Conservation (phyloP, 2,797 vertebrate species). For the Falco columbarius region DNA sequence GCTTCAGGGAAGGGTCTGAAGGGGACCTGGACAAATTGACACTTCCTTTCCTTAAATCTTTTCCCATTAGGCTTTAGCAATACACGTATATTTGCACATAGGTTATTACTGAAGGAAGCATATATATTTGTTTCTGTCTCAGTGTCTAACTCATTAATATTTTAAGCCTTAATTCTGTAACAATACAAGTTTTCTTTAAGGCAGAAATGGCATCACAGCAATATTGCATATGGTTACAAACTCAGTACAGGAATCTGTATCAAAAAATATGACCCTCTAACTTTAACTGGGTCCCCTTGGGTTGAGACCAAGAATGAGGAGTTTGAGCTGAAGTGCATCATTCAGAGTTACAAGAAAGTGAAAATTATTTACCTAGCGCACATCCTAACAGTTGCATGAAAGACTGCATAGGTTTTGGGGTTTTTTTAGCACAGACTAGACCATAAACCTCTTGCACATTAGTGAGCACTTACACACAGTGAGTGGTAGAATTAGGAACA, state of each 20-base stretch:
- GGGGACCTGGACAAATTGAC: background rate
- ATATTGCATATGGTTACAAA: background rate
- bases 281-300: background rate
- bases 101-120: background rate
- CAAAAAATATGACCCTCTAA: background rate
- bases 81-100: background rate
- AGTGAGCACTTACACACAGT: background rate
- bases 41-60: background rate
- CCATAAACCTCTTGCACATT: background rate
- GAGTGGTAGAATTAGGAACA: background rate
- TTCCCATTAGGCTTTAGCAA: background rate
- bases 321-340: background rate
- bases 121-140: background rate
- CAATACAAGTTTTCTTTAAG: background rate
- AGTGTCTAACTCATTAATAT: background rate
- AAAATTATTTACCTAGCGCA: background rate
- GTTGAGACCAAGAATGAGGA: background rate
- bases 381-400: background rate
- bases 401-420: background rate
- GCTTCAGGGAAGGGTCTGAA: background rate
- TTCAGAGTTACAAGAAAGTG: background rate
- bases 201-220: background rate
- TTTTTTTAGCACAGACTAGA: background rate
- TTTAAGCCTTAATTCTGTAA: background rate
- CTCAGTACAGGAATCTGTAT: background rate